Evolutionary conservation across 2,888 invertebrate species (phyloP).

Genomic region (Brachylomia viminalis): DNA sequence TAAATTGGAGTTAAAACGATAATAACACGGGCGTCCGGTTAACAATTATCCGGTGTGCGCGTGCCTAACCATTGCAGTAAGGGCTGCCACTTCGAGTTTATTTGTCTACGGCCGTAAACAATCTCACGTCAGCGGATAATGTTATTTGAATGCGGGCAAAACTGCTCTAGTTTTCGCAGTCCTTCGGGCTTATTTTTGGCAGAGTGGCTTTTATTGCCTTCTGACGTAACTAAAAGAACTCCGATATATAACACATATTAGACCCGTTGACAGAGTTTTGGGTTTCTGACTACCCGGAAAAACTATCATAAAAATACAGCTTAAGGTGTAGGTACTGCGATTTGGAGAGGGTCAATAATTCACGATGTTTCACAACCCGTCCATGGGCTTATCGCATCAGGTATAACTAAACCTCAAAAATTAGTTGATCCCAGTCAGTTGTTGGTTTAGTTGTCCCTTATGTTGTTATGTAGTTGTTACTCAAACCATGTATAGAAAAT

Average conservation of each 20-base stretch:
- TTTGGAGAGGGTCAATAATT: not conserved
- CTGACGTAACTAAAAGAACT: not conserved
- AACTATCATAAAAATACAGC: not conserved
- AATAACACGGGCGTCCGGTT: slow-evolving; percentile 56
- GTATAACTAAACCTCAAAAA: not conserved
- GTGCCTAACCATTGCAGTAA: slow-evolving; percentile 39
- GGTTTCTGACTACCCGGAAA: too few species aligned
- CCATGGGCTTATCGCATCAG: not conserved
- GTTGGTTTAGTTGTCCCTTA: too few species aligned
- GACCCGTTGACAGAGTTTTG: not conserved
- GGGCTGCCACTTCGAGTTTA: slow-evolving; percentile 37
- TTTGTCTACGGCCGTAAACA: too few species aligned
- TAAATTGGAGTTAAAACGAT: slow-evolving; percentile 62
- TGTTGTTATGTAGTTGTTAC: too few species aligned
- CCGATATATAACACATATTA: too few species aligned
- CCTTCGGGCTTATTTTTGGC: not conserved
- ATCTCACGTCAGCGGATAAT: too few species aligned
- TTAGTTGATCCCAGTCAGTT: not conserved
- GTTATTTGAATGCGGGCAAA: not conserved
- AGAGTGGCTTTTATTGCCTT: too few species aligned
- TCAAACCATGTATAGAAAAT: not conserved
- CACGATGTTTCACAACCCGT: not conserved
- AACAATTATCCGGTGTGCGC: slow-evolving; percentile 56
- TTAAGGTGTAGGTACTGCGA: not conserved
- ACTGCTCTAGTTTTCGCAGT: too few species aligned